These are phyloP conservation scores for Polypedilum vanderplanki DNA, from an alignment of 1,140 invertebrate species.

Conservation along the genomic window DNA sequence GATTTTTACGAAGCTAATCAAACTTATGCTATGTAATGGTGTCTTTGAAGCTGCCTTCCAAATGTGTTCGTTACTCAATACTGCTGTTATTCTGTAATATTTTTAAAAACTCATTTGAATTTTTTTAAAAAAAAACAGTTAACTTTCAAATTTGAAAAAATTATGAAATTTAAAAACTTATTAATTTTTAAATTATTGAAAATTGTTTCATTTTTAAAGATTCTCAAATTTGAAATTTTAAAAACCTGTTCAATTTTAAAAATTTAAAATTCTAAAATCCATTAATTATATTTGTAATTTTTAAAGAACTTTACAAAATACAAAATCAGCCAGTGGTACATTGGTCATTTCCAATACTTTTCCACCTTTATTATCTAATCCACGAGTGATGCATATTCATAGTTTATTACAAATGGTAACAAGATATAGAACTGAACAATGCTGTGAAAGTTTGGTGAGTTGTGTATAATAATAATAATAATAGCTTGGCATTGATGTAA, in stretches of 20 bases:
- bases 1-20: slow-evolving; percentile 34
- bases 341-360: slow-evolving; percentile 51
- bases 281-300: no score
- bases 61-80: slow-evolving; percentile 30
- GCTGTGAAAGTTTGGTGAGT: slow-evolving; percentile 48
- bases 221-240: no score
- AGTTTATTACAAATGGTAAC: slow-evolving; percentile 49
- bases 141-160: no score
- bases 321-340: slow-evolving; percentile 37
- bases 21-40: not conserved
- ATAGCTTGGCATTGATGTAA: no score
- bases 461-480: no score
- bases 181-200: no score
- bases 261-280: no score
- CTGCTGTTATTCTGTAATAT: slow-evolving; percentile 26
- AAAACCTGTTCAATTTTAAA: no score
- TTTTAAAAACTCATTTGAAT: not conserved
- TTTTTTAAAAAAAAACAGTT: no score
- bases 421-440: slow-evolving; percentile 46
- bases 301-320: slow-evolving; percentile 34
- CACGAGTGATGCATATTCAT: slow-evolving; percentile 50
- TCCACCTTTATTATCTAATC: slow-evolving; percentile 48
- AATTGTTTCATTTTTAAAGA: no score
- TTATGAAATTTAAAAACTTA: no score
- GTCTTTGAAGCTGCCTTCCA: slow-evolving; percentile 37